Evolutionary conservation across 2,113 vertebrate genomes (phyloP).

Genomic region (Morone saxatilis): DNA sequence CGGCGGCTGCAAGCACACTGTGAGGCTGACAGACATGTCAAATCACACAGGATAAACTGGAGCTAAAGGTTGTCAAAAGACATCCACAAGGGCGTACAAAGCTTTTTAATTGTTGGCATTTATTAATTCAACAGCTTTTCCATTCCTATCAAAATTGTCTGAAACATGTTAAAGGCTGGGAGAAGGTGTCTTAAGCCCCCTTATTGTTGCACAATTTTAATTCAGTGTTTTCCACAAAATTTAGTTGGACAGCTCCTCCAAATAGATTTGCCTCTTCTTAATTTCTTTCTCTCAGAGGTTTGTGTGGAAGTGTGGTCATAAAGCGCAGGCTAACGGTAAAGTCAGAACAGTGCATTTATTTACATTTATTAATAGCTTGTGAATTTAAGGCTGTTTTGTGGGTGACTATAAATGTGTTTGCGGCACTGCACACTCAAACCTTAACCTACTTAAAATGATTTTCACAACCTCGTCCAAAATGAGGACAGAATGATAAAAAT

Average conservation of each 20-base stretch:
- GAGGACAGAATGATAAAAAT: constrained; percentile 4
- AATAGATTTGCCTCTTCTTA: constrained; percentile 45
- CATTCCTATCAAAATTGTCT: constrained; percentile 70
- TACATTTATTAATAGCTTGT: constrained; percentile 42
- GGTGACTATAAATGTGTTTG: background rate
- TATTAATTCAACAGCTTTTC: constrained; percentile 79
- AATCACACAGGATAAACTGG: constrained; percentile 76
- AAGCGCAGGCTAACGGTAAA: constrained; percentile 25
- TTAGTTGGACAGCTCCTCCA: background rate
- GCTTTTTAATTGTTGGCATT: constrained; percentile 76
- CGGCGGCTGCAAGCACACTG: constrained; percentile 62
- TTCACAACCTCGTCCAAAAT: constrained; percentile 7
- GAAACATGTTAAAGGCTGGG: constrained; percentile 54
- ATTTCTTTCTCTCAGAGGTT: constrained; percentile 17
- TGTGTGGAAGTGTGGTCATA: background rate
- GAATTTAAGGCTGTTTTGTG: constrained; percentile 12
- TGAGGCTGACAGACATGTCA: constrained; percentile 76
- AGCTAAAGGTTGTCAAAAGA: constrained; percentile 80
- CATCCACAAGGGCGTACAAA: constrained; percentile 59
- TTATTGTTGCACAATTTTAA: constrained; percentile 57
- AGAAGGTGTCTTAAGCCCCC: constrained; percentile 58
- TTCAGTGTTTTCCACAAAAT: constrained; percentile 20
- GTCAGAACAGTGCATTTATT: constrained; percentile 44
- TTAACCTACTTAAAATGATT: constrained; percentile 9
- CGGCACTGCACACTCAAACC: background rate